Percentiles rank a stretch among this genome's conserved stretches.
phyloP scores from a whole-genome alignment of 2,113 vertebrate genomes.

The Aramus guarauna region DNA sequence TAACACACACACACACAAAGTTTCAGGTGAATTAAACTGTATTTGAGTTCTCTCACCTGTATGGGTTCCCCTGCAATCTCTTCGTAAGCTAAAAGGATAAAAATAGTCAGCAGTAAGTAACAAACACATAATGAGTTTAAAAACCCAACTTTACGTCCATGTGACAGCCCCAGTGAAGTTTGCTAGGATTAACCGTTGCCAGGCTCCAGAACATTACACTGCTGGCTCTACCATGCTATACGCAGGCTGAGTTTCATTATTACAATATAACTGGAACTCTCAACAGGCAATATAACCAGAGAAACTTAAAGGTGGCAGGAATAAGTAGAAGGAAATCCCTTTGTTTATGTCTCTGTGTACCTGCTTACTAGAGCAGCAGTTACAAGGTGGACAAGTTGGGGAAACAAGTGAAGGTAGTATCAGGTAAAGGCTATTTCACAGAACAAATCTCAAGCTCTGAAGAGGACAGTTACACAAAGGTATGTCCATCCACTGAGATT shows the following conservation, averaged over 20 bases:
- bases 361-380: not conserved
- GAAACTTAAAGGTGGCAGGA: not conserved
- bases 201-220: not conserved
- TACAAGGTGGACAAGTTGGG: not conserved
- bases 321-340: not conserved
- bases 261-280: not conserved
- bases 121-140: not conserved
- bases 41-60: conserved; percentile 75
- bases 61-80: conserved; percentile 91
- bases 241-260: not conserved
- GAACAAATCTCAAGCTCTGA: not conserved
- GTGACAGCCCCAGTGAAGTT: not conserved
- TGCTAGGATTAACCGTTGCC: not conserved
- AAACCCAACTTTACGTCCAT: not conserved
- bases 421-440: not conserved
- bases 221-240: not conserved
- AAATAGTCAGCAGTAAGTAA: not conserved
- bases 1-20: not conserved
- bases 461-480: not conserved
- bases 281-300: not conserved
- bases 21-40: not conserved
- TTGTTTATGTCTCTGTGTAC: not conserved
- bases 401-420: not conserved
- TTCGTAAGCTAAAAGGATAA: conserved; percentile 81
- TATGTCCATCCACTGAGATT: not conserved